Conservation (phyloP, 2,888 invertebrate species). For the Drosophila dives region DNA sequence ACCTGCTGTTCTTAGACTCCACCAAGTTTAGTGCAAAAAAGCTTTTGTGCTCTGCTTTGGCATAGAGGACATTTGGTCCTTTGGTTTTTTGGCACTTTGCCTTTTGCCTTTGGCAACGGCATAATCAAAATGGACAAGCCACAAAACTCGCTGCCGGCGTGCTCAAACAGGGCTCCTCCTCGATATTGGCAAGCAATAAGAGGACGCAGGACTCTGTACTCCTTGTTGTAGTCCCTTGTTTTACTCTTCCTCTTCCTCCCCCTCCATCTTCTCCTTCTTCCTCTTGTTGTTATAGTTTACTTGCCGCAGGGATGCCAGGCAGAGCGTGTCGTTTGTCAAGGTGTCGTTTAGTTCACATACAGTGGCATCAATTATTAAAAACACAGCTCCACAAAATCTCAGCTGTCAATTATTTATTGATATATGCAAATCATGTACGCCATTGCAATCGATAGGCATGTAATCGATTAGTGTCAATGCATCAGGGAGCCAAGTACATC, state of each 20-base stretch:
- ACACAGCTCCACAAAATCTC: conserved; percentile 3
- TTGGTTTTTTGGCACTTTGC: conserved; percentile 55
- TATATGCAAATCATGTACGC: neutral
- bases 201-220: conserved; percentile 11
- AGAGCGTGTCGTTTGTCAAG: conserved; percentile 39
- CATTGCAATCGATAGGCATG: neutral
- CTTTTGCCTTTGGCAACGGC: conserved; percentile 64
- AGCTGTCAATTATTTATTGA: conserved; percentile 7
- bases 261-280: neutral
- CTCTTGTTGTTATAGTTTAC: conserved; percentile 23
- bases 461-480: conserved; percentile 11
- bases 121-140: conserved; percentile 74
- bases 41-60: conserved; percentile 52
- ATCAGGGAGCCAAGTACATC: neutral
- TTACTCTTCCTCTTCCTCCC: neutral
- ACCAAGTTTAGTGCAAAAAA: conserved; percentile 42
- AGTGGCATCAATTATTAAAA: conserved; percentile 25
- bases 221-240: conserved; percentile 18
- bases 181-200: conserved; percentile 69
- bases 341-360: conserved; percentile 30
- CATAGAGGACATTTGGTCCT: conserved; percentile 30
- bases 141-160: conserved; percentile 35
- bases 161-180: conserved; percentile 11
- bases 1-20: neutral
- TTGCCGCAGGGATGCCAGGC: conserved; percentile 37